Percentiles rank a stretch among this genome's conserved stretches.
Conservation (phyloP, 2,888 invertebrate species). For the Dinocampus coccinellae region DNA sequence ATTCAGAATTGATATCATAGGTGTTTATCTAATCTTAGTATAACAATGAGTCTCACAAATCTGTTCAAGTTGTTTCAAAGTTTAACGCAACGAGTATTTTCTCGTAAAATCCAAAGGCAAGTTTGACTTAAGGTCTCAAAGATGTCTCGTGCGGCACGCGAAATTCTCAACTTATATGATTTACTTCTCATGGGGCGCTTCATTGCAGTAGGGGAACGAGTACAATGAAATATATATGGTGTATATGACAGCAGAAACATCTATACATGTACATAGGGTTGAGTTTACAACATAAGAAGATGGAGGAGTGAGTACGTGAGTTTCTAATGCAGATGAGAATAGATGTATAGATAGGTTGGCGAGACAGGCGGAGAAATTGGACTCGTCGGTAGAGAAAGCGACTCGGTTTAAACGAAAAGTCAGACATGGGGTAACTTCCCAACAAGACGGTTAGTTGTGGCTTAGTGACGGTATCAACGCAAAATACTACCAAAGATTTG, state of each 20-base stretch:
- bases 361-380: slow-evolving; percentile 47
- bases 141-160: slow-evolving; percentile 59
- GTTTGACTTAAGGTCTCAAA: slow-evolving; percentile 53
- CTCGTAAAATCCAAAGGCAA: slow-evolving; percentile 40
- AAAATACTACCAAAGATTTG: slow-evolving; percentile 58
- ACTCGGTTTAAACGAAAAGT: slow-evolving; percentile 45
- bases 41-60: slow-evolving; percentile 46
- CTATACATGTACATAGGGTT: not conserved
- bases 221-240: slow-evolving; percentile 34
- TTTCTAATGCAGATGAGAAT: slow-evolving; percentile 26
- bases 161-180: slow-evolving; percentile 67
- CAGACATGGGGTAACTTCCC: slow-evolving; percentile 60
- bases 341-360: slow-evolving; percentile 20
- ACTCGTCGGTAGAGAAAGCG: slow-evolving; percentile 44
- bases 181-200: slow-evolving; percentile 56
- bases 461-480: slow-evolving; percentile 63
- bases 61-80: slow-evolving; percentile 61
- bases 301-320: slow-evolving; percentile 28
- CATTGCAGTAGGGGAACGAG: slow-evolving; percentile 41
- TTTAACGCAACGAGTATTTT: slow-evolving; percentile 46
- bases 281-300: slow-evolving; percentile 22
- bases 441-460: slow-evolving; percentile 68
- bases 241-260: slow-evolving; percentile 10
- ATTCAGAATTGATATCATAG: not conserved
- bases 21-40: slow-evolving; percentile 2